Evolutionary conservation across 2,797 vertebrate species (phyloP).

Genomic region (Sarcoramphus papa): DNA sequence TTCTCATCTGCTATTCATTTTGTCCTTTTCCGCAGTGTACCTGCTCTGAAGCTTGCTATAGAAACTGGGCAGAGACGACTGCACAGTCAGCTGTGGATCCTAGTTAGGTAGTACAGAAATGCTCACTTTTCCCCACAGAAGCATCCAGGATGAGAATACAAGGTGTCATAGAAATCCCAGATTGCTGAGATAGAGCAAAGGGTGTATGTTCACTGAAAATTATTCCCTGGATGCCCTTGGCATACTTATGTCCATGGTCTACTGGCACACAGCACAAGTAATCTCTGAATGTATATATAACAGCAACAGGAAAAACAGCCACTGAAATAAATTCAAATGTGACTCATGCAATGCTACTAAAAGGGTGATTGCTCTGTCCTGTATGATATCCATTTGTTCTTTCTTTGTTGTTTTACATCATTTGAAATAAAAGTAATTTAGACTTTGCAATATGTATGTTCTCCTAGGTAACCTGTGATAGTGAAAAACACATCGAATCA

Average conservation of each 20-base stretch:
- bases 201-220: not conserved
- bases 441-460: not conserved
- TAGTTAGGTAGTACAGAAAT: not conserved
- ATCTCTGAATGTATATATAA: not conserved
- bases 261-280: not conserved
- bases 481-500: not conserved
- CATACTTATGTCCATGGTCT: not conserved
- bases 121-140: not conserved
- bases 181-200: not conserved
- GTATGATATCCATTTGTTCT: not conserved
- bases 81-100: not conserved
- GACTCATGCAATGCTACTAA: not conserved
- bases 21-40: not conserved
- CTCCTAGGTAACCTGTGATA: not conserved
- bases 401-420: constrained; percentile 1
- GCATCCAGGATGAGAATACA: not conserved
- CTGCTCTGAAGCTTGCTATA: not conserved
- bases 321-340: not conserved
- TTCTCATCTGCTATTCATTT: not conserved
- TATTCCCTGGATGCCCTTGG: not conserved
- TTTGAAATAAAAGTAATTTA: constrained; percentile 34
- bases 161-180: not conserved
- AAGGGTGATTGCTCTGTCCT: not conserved
- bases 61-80: not conserved
- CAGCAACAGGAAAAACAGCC: not conserved